Conservation (phyloP, 2,888 invertebrate species). For the Dasypogon diadema region DNA sequence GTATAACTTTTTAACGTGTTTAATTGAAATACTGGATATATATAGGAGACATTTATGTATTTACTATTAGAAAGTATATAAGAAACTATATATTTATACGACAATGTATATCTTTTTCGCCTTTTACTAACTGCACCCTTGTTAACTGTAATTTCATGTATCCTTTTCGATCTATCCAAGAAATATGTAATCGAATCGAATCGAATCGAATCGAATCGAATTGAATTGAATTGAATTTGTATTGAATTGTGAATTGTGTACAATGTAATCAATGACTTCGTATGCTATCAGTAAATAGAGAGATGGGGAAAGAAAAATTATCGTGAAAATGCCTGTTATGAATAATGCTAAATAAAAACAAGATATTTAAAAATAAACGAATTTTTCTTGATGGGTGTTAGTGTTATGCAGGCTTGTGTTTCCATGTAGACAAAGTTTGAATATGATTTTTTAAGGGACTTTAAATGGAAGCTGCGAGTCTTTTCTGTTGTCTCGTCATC, state of each 20-base stretch:
- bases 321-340: conserved; percentile 44
- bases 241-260: not conserved
- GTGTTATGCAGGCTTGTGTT: too few relatives aligned
- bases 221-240: too few relatives aligned
- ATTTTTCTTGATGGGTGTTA: too few relatives aligned
- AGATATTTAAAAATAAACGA: conserved; percentile 1
- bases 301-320: not conserved
- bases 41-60: conserved; percentile 37
- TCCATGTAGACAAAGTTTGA: too few relatives aligned
- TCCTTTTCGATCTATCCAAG: conserved; percentile 31
- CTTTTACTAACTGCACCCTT: conserved; percentile 43
- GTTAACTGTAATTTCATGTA: conserved; percentile 44
- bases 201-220: conserved; percentile 31
- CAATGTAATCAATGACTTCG: conserved; percentile 23
- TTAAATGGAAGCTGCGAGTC: too few relatives aligned
- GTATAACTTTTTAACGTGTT: conserved; percentile 42
- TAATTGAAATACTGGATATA: conserved; percentile 29
- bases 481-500: too few relatives aligned
- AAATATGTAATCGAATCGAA: conserved; percentile 17
- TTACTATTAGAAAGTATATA: conserved; percentile 40
- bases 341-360: conserved; percentile 46
- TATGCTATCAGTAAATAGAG: not conserved
- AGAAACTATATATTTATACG: conserved; percentile 47
- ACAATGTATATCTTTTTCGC: conserved; percentile 44
- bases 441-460: too few relatives aligned